Percentiles rank a stretch among this genome's conserved stretches.
These are phyloP conservation scores for Papilio protenor DNA, from an alignment of 2,888 invertebrate species.

Conservation along the genomic window DNA sequence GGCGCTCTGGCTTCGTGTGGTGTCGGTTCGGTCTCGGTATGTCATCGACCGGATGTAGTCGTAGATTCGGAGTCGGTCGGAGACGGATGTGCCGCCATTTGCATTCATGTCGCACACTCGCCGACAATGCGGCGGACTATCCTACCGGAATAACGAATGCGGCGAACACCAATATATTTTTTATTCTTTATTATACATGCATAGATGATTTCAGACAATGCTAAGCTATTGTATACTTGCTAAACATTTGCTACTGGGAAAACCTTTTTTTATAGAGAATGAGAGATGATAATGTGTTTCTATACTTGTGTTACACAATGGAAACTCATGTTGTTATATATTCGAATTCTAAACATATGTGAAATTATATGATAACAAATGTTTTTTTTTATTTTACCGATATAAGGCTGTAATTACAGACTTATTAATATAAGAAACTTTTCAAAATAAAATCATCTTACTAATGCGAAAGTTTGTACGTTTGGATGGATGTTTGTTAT, in stretches of 20 bases:
- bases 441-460: no score
- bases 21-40: conserved; percentile 45
- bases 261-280: no score
- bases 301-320: no score
- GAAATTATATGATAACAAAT: no score
- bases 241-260: not conserved
- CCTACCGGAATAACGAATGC: conserved; percentile 53
- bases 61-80: conserved; percentile 71
- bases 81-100: conserved; percentile 77
- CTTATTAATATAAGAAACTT: no score
- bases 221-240: conserved; percentile 6
- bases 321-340: not conserved
- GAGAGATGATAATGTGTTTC: no score
- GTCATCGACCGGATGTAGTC: conserved; percentile 69
- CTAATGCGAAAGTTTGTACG: no score
- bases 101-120: conserved; percentile 69
- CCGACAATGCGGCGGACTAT: conserved; percentile 55
- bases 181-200: conserved; percentile 31
- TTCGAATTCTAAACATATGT: no score
- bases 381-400: no score
- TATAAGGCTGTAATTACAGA: no score
- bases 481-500: no score
- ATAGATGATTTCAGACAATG: conserved; percentile 33
- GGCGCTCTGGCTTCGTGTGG: conserved; percentile 42
- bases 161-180: conserved; percentile 39